phyloP scores from a whole-genome alignment of 2,888 invertebrate species.

The Lycocerus yunnanus region DNA sequence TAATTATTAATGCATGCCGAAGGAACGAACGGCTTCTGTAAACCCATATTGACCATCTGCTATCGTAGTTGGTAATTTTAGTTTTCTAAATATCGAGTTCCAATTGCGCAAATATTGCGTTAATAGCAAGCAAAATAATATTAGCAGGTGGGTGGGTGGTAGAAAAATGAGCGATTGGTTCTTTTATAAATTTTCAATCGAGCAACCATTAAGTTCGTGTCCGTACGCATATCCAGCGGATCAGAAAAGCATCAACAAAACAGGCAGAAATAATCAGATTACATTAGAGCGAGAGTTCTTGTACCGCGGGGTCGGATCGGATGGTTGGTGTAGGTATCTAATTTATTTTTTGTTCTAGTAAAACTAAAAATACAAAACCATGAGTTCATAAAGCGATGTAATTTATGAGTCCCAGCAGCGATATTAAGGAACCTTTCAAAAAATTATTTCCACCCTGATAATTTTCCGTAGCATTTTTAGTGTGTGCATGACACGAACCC shows the following conservation, averaged over 20 bases:
- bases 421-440: conserved; percentile 31
- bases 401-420: conserved; percentile 30
- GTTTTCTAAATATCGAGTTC: background rate
- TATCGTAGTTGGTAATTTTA: background rate
- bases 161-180: background rate
- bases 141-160: background rate
- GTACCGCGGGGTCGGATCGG: background rate
- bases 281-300: conserved; percentile 6
- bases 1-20: background rate
- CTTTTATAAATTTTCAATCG: background rate
- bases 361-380: conserved; percentile 13
- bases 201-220: conserved; percentile 1
- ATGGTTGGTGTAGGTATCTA: conserved; percentile 4
- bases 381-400: conserved; percentile 20
- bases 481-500: conserved; percentile 33
- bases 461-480: conserved; percentile 31
- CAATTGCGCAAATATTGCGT: background rate
- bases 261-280: conserved; percentile 15
- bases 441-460: conserved; percentile 32
- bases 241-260: conserved; percentile 12
- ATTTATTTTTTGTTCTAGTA: conserved; percentile 22
- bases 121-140: background rate
- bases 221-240: background rate
- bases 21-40: background rate
- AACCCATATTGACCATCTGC: background rate